A percentile compares a stretch with the other conserved stretches of the same genome.
phyloP scores from a whole-genome alignment of 1,140 invertebrate species.

The Ctenoplectra terminalis region DNA sequence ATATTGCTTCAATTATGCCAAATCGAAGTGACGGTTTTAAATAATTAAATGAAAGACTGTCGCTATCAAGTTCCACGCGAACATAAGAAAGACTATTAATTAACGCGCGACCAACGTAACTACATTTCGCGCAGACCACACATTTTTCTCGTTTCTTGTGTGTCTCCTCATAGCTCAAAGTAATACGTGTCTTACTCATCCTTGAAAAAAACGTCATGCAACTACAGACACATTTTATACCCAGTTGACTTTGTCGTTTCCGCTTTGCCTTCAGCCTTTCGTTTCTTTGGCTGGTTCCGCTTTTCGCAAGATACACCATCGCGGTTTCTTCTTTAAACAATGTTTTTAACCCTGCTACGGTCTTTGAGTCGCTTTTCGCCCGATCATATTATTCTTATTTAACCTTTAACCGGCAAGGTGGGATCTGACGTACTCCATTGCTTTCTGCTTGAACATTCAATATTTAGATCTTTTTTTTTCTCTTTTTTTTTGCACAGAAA shows the following conservation, averaged over 20 bases:
- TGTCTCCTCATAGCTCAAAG: too few species aligned
- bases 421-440: too few species aligned
- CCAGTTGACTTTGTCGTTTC: constrained; percentile 13
- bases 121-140: background rate
- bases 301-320: background rate
- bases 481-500: too few species aligned
- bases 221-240: background rate
- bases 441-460: too few species aligned
- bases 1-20: too few species aligned
- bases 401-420: too few species aligned
- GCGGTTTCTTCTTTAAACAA: background rate
- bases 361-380: too few species aligned
- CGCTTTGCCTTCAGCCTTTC: background rate
- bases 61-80: too few species aligned
- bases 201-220: background rate
- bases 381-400: too few species aligned
- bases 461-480: too few species aligned
- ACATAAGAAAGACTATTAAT: background rate
- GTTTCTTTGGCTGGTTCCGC: background rate
- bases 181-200: background rate
- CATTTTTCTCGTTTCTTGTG: background rate
- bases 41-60: background rate
- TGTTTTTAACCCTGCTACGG: too few species aligned
- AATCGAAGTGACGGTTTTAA: too few species aligned
- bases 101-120: background rate